Conservation (phyloP, 2,888 invertebrate genomes). For the Lepidocyrtoides sp. region DNA sequence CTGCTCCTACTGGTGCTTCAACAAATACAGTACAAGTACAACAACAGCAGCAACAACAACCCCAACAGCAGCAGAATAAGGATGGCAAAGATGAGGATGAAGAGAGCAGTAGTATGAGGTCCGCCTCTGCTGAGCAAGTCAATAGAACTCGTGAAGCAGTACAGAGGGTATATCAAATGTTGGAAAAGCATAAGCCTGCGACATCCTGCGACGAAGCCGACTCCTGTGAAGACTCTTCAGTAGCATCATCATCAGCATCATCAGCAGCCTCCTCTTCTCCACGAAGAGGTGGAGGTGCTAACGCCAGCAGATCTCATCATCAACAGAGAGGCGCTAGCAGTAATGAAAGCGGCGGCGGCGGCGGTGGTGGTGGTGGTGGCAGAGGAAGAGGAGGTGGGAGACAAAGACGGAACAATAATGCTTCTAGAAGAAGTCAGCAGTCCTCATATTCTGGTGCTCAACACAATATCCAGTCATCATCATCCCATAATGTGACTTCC, state of each 20-base stretch:
- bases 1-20: slow-evolving; percentile 29
- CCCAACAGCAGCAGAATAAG: not conserved
- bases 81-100: not conserved
- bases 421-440: slow-evolving; percentile 59
- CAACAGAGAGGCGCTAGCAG: slow-evolving; percentile 45
- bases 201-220: slow-evolving; percentile 81
- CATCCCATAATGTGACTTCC: slow-evolving; percentile 61
- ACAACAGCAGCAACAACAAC: not conserved
- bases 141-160: slow-evolving; percentile 84
- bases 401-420: slow-evolving; percentile 64
- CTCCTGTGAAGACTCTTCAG: slow-evolving; percentile 72
- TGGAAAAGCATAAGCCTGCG: slow-evolving; percentile 84
- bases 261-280: slow-evolving; percentile 59
- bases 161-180: slow-evolving; percentile 84
- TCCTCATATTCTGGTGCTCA: slow-evolving; percentile 53
- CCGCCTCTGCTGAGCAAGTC: slow-evolving; percentile 66
- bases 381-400: slow-evolving; percentile 51
- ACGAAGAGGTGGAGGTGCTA: slow-evolving; percentile 71
- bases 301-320: slow-evolving; percentile 60
- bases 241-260: slow-evolving; percentile 34
- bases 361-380: slow-evolving; percentile 20
- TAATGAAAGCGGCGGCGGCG: not conserved
- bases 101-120: slow-evolving; percentile 9
- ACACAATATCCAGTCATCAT: slow-evolving; percentile 59
- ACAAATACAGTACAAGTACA: slow-evolving; percentile 28